Evolutionary conservation across 2,888 invertebrate species (phyloP), one percentile per base, ranked within the genome.

Genomic region (Apamea sordens): DNA sequence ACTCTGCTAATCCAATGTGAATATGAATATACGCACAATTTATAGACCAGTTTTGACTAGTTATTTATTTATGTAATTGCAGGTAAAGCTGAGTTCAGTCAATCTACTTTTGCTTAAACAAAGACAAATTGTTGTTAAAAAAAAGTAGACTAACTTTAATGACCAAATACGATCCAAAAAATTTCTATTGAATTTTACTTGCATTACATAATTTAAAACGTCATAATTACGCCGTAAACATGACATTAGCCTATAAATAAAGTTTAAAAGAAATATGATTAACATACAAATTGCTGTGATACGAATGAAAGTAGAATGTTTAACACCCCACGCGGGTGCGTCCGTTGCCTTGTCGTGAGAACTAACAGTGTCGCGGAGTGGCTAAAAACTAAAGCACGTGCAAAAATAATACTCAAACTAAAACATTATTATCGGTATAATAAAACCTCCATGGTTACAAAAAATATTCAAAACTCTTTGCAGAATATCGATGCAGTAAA

Each of bases 371-470:
- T 89, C 93, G 95, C 91, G 94, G 76, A 78, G 91, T 73, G 91
- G 91, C 91, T 94, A 93, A 93, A 92, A 92, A 91, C 91, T 90
- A 88, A 84, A 93, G 93, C 95, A 95, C 95, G 95, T 91, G 91
- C 91, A 71, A 71, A 73, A 73, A 78, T 73, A 73, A 61, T 86
- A 71, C 36, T 79, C 81, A 80, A 84, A 88, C 79, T 78, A 72
- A 47, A 70, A 59, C 13, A 28, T 63, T 63, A 32, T 32, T 47
- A 77, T 41, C 63, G 70, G 13, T n/a, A 24, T 18, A 70, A 70
- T 74, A 70, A 86, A 78, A 61, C 61, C 50, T 82, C 7, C 63
- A 71, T 70, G 56, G 28, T 70, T 24, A 69, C 18, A 63, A 64
- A 70, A 63, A 59, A 21, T 18, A 7, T 28, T 24, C 8, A 36